Evolutionary conservation across 1,140 invertebrate genomes (phyloP).

Genomic region (Drosophila melanica): DNA sequence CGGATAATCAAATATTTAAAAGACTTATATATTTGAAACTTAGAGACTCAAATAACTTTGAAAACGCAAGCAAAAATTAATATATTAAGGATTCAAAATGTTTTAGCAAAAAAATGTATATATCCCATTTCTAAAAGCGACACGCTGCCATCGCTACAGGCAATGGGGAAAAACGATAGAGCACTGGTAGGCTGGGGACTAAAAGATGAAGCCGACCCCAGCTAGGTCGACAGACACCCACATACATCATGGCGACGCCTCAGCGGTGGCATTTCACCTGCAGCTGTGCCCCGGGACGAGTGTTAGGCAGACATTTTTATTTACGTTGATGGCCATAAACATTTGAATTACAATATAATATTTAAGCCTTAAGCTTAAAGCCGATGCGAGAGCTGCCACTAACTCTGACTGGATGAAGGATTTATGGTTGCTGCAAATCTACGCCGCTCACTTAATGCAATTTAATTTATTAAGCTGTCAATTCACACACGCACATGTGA

Average conservation of each 20-base stretch:
- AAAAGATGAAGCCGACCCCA: conserved; percentile 1
- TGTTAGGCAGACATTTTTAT: conserved; percentile 79
- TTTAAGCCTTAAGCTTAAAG: conserved; percentile 66
- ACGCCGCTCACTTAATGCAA: conserved; percentile 77
- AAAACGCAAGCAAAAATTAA: too few species aligned
- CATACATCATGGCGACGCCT: conserved; percentile 13
- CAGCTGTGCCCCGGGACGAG: conserved; percentile 9
- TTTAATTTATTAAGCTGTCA: conserved; percentile 83
- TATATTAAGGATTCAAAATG: too few species aligned
- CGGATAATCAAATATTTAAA: too few species aligned
- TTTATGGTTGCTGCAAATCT: conserved; percentile 79
- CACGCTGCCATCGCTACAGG: not conserved
- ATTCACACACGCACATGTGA: conserved; percentile 41
- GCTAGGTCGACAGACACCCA: conserved; percentile 7
- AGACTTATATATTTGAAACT: too few species aligned
- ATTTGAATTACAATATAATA: conserved; percentile 83
- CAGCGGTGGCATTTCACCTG: conserved; percentile 27
- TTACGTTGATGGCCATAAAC: conserved; percentile 81
- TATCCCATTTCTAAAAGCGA: too few species aligned
- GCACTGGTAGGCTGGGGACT: not conserved
- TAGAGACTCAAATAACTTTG: too few species aligned
- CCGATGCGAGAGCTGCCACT: conserved; percentile 4
- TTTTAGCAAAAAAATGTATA: too few species aligned
- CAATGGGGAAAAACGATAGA: not conserved
- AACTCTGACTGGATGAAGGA: conserved; percentile 51